Evolutionary conservation across 2,113 vertebrate species (phyloP).

Genomic region (Pungitius pungitius): DNA sequence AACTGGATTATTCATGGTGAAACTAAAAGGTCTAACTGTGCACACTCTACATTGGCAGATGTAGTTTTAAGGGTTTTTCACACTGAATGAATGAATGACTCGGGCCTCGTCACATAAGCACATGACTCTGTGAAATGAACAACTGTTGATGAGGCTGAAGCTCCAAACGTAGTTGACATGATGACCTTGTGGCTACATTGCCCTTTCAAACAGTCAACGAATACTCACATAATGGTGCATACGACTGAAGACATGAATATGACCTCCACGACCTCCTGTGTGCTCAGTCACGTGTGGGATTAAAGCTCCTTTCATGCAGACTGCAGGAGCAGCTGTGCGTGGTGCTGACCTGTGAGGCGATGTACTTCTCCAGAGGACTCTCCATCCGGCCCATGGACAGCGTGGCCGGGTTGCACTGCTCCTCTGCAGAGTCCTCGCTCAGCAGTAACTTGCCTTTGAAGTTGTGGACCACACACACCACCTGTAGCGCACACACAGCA

Average conservation of each 20-base stretch:
- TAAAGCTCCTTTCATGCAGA: background rate
- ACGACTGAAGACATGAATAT: too few relatives aligned
- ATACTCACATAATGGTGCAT: too few relatives aligned
- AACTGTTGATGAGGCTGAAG: background rate
- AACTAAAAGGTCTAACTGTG: background rate
- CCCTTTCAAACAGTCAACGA: too few relatives aligned
- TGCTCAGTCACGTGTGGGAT: too few relatives aligned
- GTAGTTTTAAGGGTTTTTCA: background rate
- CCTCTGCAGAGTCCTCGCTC: constrained; percentile 81
- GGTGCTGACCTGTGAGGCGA: constrained; percentile 78
- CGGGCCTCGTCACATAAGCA: background rate
- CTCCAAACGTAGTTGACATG: too few relatives aligned
- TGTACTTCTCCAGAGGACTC: constrained; percentile 96
- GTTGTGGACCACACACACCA: constrained; percentile 97
- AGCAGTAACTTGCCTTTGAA: constrained; percentile 94
- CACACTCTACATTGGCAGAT: background rate
- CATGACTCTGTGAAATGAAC: background rate
- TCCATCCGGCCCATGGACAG: constrained; percentile 89
- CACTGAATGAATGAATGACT: background rate
- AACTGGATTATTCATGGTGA: background rate
- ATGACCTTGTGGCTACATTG: too few relatives aligned
- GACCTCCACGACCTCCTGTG: too few relatives aligned
- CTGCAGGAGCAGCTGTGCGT: background rate
- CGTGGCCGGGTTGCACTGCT: constrained; percentile 80
- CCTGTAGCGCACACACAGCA: constrained; percentile 74